A percentile compares a stretch with the other conserved stretches of the same genome.
These are phyloP conservation scores for Oryzias javanicus DNA, from an alignment of 2,113 vertebrate species.

Conservation along the genomic window DNA sequence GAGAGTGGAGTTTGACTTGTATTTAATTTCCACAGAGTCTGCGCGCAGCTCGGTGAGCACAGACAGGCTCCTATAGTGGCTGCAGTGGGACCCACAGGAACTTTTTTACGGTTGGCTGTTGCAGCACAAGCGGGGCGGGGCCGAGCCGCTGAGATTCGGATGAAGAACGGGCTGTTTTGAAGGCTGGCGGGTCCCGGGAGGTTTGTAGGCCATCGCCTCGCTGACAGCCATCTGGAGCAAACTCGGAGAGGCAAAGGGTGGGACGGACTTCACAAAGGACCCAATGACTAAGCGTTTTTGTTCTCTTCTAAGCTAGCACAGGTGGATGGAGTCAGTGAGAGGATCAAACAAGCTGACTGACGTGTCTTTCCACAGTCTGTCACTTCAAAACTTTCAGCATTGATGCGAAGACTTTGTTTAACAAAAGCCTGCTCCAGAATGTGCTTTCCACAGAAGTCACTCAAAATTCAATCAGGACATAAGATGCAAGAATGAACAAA, in stretches of 20 bases:
- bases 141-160: constrained; percentile 20
- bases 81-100: constrained; percentile 4
- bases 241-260: constrained; percentile 12
- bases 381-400: too few relatives aligned
- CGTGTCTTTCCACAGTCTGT: too few relatives aligned
- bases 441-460: constrained; percentile 42
- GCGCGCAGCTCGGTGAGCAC: neutral
- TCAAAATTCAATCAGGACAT: constrained; percentile 40
- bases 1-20: constrained; percentile 5
- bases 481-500: constrained; percentile 48
- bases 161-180: constrained; percentile 17
- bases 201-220: constrained; percentile 15
- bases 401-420: too few relatives aligned
- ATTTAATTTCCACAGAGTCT: constrained; percentile 26
- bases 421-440: too few relatives aligned
- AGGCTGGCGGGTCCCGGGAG: constrained; percentile 20
- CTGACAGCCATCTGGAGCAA: constrained; percentile 31
- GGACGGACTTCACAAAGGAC: constrained; percentile 6
- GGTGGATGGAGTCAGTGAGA: constrained; percentile 27
- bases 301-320: constrained; percentile 35
- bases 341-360: constrained; percentile 30
- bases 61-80: neutral
- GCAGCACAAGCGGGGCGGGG: constrained; percentile 2
- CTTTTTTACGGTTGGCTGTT: constrained; percentile 18
- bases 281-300: constrained; percentile 38